Evolutionary conservation across 1,140 invertebrate species (phyloP).

Genomic region (Aphelenchoides besseyi): DNA sequence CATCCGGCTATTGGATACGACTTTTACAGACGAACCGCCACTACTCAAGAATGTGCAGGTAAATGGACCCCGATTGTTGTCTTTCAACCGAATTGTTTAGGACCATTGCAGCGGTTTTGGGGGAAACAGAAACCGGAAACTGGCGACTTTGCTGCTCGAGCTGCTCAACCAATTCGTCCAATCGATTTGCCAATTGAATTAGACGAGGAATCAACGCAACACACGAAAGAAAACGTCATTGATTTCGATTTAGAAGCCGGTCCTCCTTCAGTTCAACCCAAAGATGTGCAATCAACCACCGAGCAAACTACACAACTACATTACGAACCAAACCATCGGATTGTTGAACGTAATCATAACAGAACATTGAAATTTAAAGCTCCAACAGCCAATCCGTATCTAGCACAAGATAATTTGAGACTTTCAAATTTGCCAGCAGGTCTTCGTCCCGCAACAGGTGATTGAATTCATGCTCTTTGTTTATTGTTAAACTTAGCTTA

Average conservation of each 20-base stretch:
- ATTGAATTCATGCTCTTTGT: background rate
- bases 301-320: background rate
- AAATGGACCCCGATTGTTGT: too few species aligned
- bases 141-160: background rate
- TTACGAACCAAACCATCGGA: background rate
- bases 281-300: background rate
- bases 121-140: constrained; percentile 8
- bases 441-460: background rate
- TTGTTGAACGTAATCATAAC: background rate
- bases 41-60: constrained; percentile 39
- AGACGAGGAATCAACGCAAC: background rate
- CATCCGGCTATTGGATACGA: constrained; percentile 42
- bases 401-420: background rate
- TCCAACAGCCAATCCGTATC: background rate
- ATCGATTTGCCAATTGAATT: background rate
- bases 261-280: background rate
- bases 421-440: background rate
- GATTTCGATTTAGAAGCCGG: constrained; percentile 6
- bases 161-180: background rate
- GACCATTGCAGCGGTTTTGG: constrained; percentile 22
- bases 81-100: background rate
- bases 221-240: background rate
- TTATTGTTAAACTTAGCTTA: background rate
- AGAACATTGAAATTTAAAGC: background rate
- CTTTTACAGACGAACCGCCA: constrained; percentile 34